A percentile compares a stretch with the other conserved stretches of the same genome.
Conservation (phyloP, 2,888 invertebrate genomes). For the Anthophora plumipes region DNA sequence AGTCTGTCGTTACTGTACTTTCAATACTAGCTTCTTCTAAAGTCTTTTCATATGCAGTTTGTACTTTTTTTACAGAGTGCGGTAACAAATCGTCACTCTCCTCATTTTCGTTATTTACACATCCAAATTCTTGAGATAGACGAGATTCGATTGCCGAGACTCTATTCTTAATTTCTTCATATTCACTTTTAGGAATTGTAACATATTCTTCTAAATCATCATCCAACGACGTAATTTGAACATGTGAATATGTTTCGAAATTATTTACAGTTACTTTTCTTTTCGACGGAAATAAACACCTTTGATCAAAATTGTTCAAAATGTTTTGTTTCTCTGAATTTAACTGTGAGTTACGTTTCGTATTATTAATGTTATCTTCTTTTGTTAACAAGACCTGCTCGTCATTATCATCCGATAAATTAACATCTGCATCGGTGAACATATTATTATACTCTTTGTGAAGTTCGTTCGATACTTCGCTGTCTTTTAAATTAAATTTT, state of each 20-base stretch:
- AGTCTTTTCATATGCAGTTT: conserved; percentile 90
- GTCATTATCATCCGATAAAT: conserved; percentile 79
- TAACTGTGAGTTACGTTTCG: conserved; percentile 33
- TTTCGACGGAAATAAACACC: conserved; percentile 19
- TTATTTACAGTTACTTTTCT: conserved; percentile 47
- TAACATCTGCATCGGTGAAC: conserved; percentile 80
- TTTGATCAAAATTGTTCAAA: conserved; percentile 39
- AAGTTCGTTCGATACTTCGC: conserved; percentile 66
- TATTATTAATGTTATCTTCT: conserved; percentile 28
- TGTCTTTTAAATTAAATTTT: conserved; percentile 70
- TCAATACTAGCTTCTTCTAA: conserved; percentile 89
- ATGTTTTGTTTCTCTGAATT: conserved; percentile 51
- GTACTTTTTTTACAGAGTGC: conserved; percentile 88
- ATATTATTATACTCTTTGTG: conserved; percentile 75
- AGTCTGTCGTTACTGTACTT: conserved; percentile 88
- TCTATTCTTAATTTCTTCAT: conserved; percentile 91
- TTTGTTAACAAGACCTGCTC: conserved; percentile 68
- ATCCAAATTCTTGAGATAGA: conserved; percentile 89
- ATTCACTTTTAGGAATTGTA: conserved; percentile 90
- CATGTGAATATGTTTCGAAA: conserved; percentile 52
- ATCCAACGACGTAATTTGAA: conserved; percentile 69
- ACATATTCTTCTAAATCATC: conserved; percentile 87
- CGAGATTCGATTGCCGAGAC: conserved; percentile 90
- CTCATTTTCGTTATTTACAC: conserved; percentile 75
- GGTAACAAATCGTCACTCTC: conserved; percentile 75